phyloP scores from a whole-genome alignment of 2,113 vertebrate species.

The Ictalurus punctatus region DNA sequence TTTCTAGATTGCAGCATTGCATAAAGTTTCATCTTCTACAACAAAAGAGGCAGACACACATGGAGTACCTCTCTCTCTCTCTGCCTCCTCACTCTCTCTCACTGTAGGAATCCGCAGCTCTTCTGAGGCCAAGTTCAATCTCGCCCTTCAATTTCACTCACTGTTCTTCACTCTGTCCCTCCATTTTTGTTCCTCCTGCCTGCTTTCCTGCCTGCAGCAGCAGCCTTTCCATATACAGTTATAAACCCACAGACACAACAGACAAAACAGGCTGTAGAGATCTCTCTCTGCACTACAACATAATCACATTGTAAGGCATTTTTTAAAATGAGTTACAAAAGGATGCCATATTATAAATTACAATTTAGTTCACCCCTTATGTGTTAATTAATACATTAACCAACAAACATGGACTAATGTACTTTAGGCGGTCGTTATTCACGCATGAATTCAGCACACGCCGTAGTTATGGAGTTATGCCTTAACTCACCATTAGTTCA shows the following conservation, averaged over 20 bases:
- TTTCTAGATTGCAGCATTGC: conserved; percentile 47
- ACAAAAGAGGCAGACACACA: conserved; percentile 43
- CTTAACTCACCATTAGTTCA: no score
- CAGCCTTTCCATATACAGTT: conserved; percentile 23
- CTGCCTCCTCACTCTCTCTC: conserved; percentile 39
- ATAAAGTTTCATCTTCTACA: conserved; percentile 48
- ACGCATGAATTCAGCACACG: no score
- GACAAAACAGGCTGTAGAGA: background rate
- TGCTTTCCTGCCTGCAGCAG: conserved; percentile 27
- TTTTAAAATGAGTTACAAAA: conserved; percentile 4
- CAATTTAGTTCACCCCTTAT: background rate
- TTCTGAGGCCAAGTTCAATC: conserved; percentile 65
- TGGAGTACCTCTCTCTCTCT: conserved; percentile 12
- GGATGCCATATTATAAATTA: background rate
- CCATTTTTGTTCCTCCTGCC: conserved; percentile 13
- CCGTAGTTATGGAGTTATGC: no score
- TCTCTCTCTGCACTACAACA: conserved; percentile 15
- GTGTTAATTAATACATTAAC: no score
- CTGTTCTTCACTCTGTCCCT: conserved; percentile 50
- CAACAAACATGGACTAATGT: no score
- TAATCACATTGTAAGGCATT: background rate
- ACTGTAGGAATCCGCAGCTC: conserved; percentile 56
- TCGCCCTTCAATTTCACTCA: conserved; percentile 42
- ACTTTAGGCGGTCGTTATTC: no score
- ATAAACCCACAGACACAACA: conserved; percentile 20